Conservation (phyloP, 2,888 invertebrate species). For the Cepaea hortensis region DNA sequence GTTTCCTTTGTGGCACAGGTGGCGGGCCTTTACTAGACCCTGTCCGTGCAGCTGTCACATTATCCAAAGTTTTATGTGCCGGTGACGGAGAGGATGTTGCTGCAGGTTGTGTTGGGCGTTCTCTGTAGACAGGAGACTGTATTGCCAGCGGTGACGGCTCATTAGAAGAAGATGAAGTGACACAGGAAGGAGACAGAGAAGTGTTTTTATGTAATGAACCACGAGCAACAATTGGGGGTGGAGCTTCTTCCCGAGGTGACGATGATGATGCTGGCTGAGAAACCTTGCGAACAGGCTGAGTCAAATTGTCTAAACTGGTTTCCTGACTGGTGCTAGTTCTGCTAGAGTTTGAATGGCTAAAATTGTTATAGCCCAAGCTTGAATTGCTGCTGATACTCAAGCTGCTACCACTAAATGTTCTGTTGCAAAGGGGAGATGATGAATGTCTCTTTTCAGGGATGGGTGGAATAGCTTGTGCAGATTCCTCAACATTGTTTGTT, state of each 20-base stretch:
- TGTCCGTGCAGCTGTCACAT: not conserved
- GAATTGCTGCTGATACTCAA: not conserved
- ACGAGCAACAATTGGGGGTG: not conserved
- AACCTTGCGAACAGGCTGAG: not conserved
- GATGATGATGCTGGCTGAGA: not conserved
- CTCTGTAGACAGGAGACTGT: not conserved
- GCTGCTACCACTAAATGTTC: conserved; percentile 14
- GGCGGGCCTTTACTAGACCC: not conserved
- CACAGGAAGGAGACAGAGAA: not conserved
- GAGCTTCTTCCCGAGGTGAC: not conserved
- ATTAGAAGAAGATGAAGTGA: not conserved
- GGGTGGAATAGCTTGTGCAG: not conserved
- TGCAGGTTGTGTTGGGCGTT: not conserved
- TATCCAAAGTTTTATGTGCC: too few species aligned
- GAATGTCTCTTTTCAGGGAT: conserved; percentile 14
- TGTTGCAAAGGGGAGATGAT: not conserved
- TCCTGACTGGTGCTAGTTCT: not conserved
- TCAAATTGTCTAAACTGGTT: not conserved
- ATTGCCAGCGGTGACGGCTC: not conserved
- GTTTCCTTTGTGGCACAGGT: conserved; percentile 31
- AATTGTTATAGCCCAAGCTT: not conserved
- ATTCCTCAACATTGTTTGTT: not conserved
- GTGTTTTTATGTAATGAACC: not conserved
- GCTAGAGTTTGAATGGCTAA: not conserved
- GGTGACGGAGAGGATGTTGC: not conserved